A percentile compares a stretch with the other conserved stretches of the same genome.
phyloP scores from a whole-genome alignment of 2,888 invertebrate species.

The Ptilodon capucinus region DNA sequence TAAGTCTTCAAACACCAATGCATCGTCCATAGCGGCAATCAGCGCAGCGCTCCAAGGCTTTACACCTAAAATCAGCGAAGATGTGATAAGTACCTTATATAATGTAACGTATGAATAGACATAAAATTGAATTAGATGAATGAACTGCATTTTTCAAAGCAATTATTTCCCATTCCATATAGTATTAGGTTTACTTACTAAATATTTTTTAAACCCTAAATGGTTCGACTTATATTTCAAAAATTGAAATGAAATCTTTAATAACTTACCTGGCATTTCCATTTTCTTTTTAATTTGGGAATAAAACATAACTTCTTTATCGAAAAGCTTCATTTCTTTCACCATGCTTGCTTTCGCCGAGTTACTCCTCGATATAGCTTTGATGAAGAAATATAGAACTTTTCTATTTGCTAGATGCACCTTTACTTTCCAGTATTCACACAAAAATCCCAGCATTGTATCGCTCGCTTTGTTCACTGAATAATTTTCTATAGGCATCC shows the following conservation, averaged over 20 bases:
- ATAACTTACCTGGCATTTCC: constrained; percentile 52
- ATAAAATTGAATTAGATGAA: too few relatives aligned
- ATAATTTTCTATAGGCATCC: constrained; percentile 41
- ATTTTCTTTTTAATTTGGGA: constrained; percentile 51
- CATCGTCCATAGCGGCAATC: constrained; percentile 49
- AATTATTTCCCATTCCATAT: too few relatives aligned
- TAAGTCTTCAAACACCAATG: constrained; percentile 71
- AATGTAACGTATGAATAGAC: too few relatives aligned
- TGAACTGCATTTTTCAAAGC: too few relatives aligned
- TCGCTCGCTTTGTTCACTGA: constrained; percentile 56
- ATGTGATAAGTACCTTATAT: background rate
- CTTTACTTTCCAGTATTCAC: constrained; percentile 70
- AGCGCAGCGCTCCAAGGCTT: constrained; percentile 63
- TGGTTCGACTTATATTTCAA: background rate
- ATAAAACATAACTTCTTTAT: constrained; percentile 65
- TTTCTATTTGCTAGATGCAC: constrained; percentile 39
- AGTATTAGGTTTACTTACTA: too few relatives aligned
- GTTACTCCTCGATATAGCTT: constrained; percentile 61
- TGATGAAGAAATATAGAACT: constrained; percentile 58
- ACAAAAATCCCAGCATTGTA: constrained; percentile 69
- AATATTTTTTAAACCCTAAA: too few relatives aligned
- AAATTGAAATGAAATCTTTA: background rate
- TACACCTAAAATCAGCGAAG: constrained; percentile 41
- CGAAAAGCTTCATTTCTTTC: constrained; percentile 56
- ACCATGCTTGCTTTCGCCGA: constrained; percentile 67